These are phyloP conservation scores for Mimachlamys varia DNA, from an alignment of 2,888 invertebrate species.

Conservation along the genomic window DNA sequence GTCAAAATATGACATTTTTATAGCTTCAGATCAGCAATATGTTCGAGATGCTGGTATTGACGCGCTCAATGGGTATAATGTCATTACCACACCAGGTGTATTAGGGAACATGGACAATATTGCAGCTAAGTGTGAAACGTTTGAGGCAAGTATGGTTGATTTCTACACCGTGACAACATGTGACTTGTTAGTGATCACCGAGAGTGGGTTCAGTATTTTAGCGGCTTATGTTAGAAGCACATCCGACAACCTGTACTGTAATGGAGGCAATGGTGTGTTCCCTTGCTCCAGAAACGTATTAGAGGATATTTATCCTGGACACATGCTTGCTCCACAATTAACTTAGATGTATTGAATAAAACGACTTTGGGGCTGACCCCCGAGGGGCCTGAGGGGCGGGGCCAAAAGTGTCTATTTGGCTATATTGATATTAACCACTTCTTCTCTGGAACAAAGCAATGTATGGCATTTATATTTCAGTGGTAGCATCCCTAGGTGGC, in stretches of 20 bases:
- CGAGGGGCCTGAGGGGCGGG: no score
- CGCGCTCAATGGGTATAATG: background rate
- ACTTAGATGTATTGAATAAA: background rate
- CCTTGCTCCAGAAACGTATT: background rate
- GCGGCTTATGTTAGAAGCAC: background rate
- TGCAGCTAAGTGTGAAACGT: background rate
- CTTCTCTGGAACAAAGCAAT: no score
- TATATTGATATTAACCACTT: no score
- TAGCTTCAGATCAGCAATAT: slow-evolving; percentile 1
- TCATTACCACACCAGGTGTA: background rate
- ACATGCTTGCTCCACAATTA: background rate
- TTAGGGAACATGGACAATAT: background rate
- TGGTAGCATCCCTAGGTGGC: no score
- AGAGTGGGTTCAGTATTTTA: background rate
- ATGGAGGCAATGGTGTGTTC: background rate
- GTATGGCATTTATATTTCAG: no score
- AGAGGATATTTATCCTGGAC: background rate
- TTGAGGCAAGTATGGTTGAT: background rate
- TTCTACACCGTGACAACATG: background rate
- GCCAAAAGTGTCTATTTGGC: no score
- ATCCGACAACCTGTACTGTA: background rate
- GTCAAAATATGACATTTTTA: background rate
- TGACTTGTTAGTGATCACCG: background rate
- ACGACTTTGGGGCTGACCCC: no score
- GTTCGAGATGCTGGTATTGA: slow-evolving; percentile 4